phyloP scores from a whole-genome alignment of 2,797 vertebrate species.

The Pantherophis alleghaniensis region DNA sequence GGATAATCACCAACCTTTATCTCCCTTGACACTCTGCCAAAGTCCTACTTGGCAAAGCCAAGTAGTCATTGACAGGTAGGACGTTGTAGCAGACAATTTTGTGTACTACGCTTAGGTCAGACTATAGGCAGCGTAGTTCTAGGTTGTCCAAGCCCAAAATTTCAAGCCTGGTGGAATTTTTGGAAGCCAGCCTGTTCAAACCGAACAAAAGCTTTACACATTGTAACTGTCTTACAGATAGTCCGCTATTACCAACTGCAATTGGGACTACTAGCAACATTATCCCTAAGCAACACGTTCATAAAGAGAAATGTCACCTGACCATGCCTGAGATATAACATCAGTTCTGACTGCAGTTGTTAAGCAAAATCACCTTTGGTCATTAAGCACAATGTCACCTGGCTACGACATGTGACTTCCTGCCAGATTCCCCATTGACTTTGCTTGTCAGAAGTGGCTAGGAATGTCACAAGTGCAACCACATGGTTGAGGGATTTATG shows the following conservation, averaged over 20 bases:
- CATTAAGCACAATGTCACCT: neutral
- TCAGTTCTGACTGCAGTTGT: neutral
- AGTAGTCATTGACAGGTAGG: no score
- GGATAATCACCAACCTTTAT: no score
- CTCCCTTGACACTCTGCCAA: no score
- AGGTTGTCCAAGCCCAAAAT: no score
- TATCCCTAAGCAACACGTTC: neutral
- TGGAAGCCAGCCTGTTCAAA: neutral
- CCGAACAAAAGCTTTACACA: no score
- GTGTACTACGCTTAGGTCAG: no score
- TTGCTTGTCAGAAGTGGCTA: neutral
- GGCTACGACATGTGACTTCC: neutral
- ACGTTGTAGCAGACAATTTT: no score
- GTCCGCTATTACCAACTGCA: neutral
- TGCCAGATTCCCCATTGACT: neutral
- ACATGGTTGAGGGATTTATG: neutral
- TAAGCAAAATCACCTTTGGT: neutral
- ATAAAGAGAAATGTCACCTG: neutral
- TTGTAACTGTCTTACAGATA: neutral
- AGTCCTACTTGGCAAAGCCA: no score
- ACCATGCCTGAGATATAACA: neutral
- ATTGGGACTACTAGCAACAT: neutral
- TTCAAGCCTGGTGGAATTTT: neutral
- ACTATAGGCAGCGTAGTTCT: no score
- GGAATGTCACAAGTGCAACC: neutral